These are phyloP conservation scores for Palythoa grandiflora DNA, from an alignment of 92 coral and sea anemone genomes.

Conservation along the genomic window DNA sequence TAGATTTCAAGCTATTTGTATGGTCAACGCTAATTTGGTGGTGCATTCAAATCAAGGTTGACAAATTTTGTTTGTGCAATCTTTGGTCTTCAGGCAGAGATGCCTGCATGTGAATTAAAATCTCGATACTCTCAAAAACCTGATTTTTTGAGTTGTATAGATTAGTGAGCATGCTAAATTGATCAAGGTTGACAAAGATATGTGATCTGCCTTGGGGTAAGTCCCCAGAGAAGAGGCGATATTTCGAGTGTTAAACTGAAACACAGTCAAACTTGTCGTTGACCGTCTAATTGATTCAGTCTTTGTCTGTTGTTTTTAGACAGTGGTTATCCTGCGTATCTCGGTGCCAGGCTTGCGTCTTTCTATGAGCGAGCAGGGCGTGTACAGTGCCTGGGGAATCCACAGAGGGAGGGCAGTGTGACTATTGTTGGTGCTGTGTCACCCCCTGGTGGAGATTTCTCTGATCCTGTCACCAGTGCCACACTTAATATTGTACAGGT, in stretches of 20 bases:
- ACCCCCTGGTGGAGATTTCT: conserved; percentile 99
- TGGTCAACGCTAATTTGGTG: no score
- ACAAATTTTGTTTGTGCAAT: conserved; percentile 77
- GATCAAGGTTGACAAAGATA: no score
- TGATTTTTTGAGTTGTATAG: no score
- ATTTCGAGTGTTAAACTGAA: not conserved
- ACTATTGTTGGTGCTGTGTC: conserved; percentile 99
- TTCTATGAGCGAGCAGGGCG: conserved; percentile 99
- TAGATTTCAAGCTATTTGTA: not conserved
- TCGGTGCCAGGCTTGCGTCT: conserved; percentile 99
- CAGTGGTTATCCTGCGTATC: conserved; percentile 99
- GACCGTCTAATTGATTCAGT: not conserved
- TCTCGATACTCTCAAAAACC: no score
- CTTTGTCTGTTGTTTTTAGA: conserved; percentile 59
- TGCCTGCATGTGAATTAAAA: conserved; percentile 90
- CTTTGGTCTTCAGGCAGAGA: conserved; percentile 96
- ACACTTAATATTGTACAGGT: conserved; percentile 99
- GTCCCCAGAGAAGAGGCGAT: no score
- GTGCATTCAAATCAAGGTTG: no score
- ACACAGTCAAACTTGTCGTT: not conserved
- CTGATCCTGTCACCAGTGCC: conserved; percentile 99
- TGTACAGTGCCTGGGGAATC: conserved; percentile 96
- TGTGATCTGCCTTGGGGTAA: no score
- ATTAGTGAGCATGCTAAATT: no score
- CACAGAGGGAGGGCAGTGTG: conserved; percentile 99